These are phyloP conservation scores for Phymanthus crucifer DNA, from an alignment of 92 coral and sea anemone species.

Conservation along the genomic window DNA sequence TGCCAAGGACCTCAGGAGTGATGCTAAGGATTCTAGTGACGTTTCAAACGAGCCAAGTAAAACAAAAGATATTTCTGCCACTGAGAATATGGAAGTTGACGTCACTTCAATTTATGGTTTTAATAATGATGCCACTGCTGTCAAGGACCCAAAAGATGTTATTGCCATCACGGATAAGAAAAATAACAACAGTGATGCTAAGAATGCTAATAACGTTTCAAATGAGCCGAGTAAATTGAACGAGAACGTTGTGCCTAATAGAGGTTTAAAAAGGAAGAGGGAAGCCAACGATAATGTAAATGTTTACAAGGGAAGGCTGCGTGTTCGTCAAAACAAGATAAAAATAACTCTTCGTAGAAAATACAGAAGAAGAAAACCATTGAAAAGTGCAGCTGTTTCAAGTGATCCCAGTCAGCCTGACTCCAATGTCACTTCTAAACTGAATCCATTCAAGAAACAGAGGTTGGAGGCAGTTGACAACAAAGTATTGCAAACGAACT, in stretches of 20 bases:
- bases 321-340: neutral
- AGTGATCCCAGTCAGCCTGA: neutral
- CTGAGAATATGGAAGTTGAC: too few species aligned
- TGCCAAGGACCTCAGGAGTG: too few species aligned
- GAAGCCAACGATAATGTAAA: neutral
- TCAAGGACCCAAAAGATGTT: too few species aligned
- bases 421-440: neutral
- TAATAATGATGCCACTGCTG: too few species aligned
- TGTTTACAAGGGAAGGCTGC: neutral
- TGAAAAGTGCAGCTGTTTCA: neutral
- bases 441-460: neutral
- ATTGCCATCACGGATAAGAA: too few species aligned
- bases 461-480: neutral
- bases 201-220: neutral
- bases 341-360: neutral
- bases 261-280: neutral
- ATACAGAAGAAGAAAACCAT: neutral
- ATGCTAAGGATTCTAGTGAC: too few species aligned
- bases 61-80: too few species aligned
- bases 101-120: too few species aligned
- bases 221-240: neutral
- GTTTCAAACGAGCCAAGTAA: too few species aligned
- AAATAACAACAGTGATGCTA: neutral
- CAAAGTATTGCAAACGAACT: neutral
- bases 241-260: neutral